Percentiles rank a stretch among this genome's conserved stretches.
phyloP scores from a whole-genome alignment of 2,113 vertebrate genomes.

The Neogobius melanostomus region DNA sequence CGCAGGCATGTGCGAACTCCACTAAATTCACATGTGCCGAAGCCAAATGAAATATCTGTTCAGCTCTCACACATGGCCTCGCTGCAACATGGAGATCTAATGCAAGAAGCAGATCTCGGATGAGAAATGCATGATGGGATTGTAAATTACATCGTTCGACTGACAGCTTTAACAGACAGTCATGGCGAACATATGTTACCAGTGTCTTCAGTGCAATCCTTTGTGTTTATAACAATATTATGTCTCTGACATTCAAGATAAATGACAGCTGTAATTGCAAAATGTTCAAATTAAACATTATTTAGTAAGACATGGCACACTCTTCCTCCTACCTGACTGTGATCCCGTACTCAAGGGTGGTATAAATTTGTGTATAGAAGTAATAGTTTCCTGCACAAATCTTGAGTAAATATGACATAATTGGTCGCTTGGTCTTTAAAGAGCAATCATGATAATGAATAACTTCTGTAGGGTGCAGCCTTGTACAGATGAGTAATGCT shows the following conservation, averaged over 20 bases:
- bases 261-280: conserved; percentile 69
- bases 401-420: conserved; percentile 70
- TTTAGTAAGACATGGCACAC: conserved; percentile 53
- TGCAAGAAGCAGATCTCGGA: conserved; percentile 36
- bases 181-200: conserved; percentile 51
- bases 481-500: conserved; percentile 48
- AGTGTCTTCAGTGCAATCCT: conserved; percentile 39
- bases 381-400: conserved; percentile 58
- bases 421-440: conserved; percentile 67
- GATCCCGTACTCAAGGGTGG: conserved; percentile 32
- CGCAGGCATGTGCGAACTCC: conserved; percentile 26
- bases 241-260: conserved; percentile 66
- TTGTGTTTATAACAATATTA: conserved; percentile 55
- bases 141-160: conserved; percentile 41
- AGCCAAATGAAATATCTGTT: conserved; percentile 43
- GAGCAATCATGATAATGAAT: conserved; percentile 73
- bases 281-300: conserved; percentile 71
- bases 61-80: conserved; percentile 22
- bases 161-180: conserved; percentile 50
- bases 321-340: conserved; percentile 11
- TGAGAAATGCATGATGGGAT: conserved; percentile 28
- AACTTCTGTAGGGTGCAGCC: conserved; percentile 62
- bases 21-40: conserved; percentile 14
- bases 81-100: conserved; percentile 30
- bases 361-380: conserved; percentile 44